phyloP scores from a whole-genome alignment of 2,797 vertebrate genomes.

The Loriculus beryllinus region DNA sequence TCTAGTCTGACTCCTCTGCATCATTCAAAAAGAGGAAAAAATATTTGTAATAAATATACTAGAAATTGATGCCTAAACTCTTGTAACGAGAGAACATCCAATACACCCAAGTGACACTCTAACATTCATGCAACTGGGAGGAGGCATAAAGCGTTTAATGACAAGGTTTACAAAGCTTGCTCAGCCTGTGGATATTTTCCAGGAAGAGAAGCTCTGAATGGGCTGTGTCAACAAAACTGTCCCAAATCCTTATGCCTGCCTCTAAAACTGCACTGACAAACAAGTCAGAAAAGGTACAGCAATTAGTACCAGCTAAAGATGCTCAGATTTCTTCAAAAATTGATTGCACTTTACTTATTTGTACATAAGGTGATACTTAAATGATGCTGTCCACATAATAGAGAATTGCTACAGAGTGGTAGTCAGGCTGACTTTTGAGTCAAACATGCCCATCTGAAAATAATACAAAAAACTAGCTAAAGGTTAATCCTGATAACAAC shows the following conservation, averaged over 20 bases:
- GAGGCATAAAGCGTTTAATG: not conserved
- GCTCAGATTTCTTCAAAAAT: not conserved
- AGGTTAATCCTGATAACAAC: slow-evolving; percentile 48
- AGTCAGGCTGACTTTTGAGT: not conserved
- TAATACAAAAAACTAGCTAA: not conserved
- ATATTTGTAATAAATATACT: not conserved
- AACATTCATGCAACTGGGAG: not conserved
- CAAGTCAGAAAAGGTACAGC: not conserved
- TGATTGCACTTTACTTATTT: not conserved
- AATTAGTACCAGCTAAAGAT: not conserved
- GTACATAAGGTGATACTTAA: not conserved
- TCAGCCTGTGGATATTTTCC: not conserved
- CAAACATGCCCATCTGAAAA: slow-evolving; percentile 13
- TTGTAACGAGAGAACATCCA: not conserved
- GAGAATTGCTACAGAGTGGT: not conserved
- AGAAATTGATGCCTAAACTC: not conserved
- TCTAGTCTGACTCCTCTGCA: not conserved
- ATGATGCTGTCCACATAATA: not conserved
- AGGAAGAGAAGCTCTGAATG: not conserved
- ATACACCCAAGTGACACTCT: not conserved
- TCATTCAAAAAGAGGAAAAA: not conserved
- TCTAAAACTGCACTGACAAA: not conserved
- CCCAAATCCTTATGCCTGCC: not conserved
- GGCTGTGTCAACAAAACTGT: not conserved
- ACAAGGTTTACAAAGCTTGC: not conserved